Evolutionary conservation across 1,140 invertebrate species (phyloP).

Genomic region (Agrilus planipennis): DNA sequence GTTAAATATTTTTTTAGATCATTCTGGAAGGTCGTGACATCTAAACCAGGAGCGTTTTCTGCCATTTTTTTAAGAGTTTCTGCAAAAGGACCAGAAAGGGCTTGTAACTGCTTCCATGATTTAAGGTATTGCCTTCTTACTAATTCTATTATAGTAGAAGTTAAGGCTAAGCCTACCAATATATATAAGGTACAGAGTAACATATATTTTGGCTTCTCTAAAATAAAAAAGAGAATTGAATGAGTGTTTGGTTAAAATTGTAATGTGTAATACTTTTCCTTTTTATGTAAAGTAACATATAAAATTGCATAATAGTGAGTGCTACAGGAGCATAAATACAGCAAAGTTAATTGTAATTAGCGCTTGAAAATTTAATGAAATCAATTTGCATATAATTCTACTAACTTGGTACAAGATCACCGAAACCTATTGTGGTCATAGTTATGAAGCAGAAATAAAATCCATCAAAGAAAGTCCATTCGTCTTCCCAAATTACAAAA

Average conservation of each 20-base stretch:
- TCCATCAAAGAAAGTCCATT: slow-evolving; percentile 85
- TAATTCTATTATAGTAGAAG: slow-evolving; percentile 88
- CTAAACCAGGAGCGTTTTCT: slow-evolving; percentile 56
- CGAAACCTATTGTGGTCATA: slow-evolving; percentile 90
- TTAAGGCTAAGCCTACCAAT: slow-evolving; percentile 82
- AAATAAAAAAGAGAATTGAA: slow-evolving; percentile 8
- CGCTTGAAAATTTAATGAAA: too few relatives aligned
- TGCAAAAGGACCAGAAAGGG: slow-evolving; percentile 63
- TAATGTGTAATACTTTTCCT: too few relatives aligned
- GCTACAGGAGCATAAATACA: too few relatives aligned
- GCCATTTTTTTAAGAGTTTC: slow-evolving; percentile 63
- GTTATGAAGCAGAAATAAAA: slow-evolving; percentile 93
- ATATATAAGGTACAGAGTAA: slow-evolving; percentile 85
- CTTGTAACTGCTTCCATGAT: slow-evolving; percentile 69
- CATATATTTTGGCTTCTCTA: slow-evolving; percentile 79
- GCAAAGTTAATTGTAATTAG: too few relatives aligned
- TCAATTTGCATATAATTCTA: slow-evolving; percentile 18
- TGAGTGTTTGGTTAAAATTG: neutral
- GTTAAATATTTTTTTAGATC: slow-evolving; percentile 52
- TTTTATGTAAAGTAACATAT: too few relatives aligned
- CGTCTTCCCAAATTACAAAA: slow-evolving; percentile 63
- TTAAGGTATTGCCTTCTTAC: slow-evolving; percentile 73
- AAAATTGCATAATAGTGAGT: too few relatives aligned
- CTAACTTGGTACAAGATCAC: slow-evolving; percentile 81
- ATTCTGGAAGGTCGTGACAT: slow-evolving; percentile 54